Evolutionary conservation across 1,140 invertebrate species (phyloP), one percentile per base, ranked within the genome.

Genomic region (Calephelis nemesis): DNA sequence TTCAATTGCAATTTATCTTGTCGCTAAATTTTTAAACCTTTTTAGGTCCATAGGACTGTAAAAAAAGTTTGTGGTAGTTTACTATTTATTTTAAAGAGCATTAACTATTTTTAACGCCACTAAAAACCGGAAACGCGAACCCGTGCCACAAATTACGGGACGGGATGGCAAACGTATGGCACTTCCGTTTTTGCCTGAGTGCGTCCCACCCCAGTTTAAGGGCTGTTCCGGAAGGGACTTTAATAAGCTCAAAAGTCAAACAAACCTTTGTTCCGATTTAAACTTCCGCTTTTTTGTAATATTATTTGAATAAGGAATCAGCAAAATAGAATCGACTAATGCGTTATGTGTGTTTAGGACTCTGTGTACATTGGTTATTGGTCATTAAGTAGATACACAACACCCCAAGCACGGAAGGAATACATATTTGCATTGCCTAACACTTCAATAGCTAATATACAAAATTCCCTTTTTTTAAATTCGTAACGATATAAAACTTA

Each of bases 141-240:
- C 82, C 88, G 87, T 89, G 87, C 85, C 80, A 80, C 81, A 79
- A 88, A 88, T 88, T 87, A 86, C 76, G 77, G 74, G 76, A 79
- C 76, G 76, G 79, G 80, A 85, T 85, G 81, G 81, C 78, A 81
- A 78, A 79, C 84, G 85, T 77, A 84, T 83, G 87, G 76, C 83
- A 88, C 86, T 91, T 91, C 88, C 88, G 88, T 84, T 89, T 88
- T 84, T 76, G 83, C 79, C 70, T 78, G 74, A 85, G 74, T 72
- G 79, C 78, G 73, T 86, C 76, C 76, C 80, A 86, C 87, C 86
- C 87, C 75, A 75, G 66, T 70, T 65, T 68, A 75, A 82, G 84
- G 87, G 84, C 75, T 86, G 88, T 79, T 88, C 84, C 87, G 86
- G 86, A 91, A 85, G 77, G 83, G 80, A 89, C 82, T 83, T 87